phyloP scores from a whole-genome alignment of 2,113 vertebrate genomes.

The Dermatemys mawii region DNA sequence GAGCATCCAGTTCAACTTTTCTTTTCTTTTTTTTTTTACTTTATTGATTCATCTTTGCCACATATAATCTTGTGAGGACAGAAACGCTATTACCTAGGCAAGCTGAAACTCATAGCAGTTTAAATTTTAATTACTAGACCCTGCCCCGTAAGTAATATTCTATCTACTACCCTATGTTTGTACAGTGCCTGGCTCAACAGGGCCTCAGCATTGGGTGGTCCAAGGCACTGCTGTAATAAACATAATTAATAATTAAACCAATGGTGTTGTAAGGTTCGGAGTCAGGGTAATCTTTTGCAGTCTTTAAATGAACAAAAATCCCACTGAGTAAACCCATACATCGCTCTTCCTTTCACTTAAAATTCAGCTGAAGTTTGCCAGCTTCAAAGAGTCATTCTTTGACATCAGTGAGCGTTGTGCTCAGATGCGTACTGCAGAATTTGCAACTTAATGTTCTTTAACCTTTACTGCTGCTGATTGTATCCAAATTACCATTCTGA shows the following conservation, averaged over 20 bases:
- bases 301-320: background rate
- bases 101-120: background rate
- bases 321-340: background rate
- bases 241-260: background rate
- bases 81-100: background rate
- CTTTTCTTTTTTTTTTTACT: background rate
- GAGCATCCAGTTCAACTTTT: background rate
- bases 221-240: background rate
- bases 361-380: background rate
- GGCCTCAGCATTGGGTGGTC: background rate
- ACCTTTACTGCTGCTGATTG: background rate
- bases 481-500: background rate
- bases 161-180: background rate
- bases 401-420: accelerated
- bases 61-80: background rate
- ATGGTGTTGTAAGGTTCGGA: background rate
- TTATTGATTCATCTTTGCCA: background rate
- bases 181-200: background rate
- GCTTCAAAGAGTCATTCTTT: background rate
- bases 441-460: background rate
- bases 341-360: background rate
- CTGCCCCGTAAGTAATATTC: no score
- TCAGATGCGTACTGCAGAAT: accelerated
- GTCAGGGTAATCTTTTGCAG: background rate
- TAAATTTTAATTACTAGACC: background rate